phyloP scores from a whole-genome alignment of 1,140 invertebrate species.

The Eumaeus atala region DNA sequence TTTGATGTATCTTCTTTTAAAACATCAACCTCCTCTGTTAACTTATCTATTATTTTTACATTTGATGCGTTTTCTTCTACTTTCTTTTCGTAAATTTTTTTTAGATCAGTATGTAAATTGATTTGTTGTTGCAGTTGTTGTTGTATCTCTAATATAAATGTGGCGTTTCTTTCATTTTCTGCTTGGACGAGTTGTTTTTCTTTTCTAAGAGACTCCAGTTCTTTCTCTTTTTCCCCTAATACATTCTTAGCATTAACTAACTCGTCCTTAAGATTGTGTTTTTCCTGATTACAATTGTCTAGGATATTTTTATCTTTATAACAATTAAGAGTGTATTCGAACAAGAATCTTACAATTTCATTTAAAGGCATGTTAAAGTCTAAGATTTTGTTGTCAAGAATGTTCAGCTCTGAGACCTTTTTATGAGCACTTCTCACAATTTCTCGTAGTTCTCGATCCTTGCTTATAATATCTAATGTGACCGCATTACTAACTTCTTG shows the following conservation, averaged over 20 bases:
- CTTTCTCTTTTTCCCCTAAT: constrained; percentile 21
- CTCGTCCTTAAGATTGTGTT: constrained; percentile 4
- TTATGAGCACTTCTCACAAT: constrained; percentile 31
- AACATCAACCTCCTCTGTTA: constrained; percentile 36
- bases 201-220: constrained; percentile 7
- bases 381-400: constrained; percentile 31
- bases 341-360: constrained; percentile 33
- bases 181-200: constrained; percentile 5
- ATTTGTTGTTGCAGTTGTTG: constrained; percentile 28
- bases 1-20: constrained; percentile 32
- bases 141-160: constrained; percentile 29
- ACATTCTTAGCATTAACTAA: background rate
- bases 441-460: constrained; percentile 38
- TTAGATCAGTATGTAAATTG: constrained; percentile 33
- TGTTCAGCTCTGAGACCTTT: constrained; percentile 34
- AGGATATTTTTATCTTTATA: constrained; percentile 16
- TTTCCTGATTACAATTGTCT: background rate
- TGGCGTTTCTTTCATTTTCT: constrained; percentile 25
- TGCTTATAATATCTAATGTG: constrained; percentile 46
- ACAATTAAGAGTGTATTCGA: constrained; percentile 31
- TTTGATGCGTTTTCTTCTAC: constrained; percentile 41
- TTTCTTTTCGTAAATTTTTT: constrained; percentile 37
- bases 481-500: constrained; percentile 53
- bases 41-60: constrained; percentile 27
- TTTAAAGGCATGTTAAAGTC: constrained; percentile 28